These are phyloP conservation scores for Tiliacea citrago DNA, from an alignment of 2,888 invertebrate species.

Conservation along the genomic window DNA sequence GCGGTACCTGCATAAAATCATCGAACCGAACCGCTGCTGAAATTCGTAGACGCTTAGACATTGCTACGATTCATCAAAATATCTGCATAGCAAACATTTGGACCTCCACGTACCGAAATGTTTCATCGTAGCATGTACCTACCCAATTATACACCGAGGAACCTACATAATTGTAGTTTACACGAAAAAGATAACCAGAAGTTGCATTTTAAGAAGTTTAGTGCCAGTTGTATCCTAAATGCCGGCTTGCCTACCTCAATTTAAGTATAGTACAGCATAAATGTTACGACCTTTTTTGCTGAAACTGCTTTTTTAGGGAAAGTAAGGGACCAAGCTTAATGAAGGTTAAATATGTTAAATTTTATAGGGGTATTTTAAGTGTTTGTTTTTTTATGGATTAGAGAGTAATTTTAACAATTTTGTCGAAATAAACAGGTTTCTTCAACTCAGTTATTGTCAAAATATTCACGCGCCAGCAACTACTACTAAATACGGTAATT, in stretches of 20 bases:
- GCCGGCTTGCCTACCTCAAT: conserved; percentile 20
- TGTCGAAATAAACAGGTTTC: not conserved
- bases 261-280: conserved; percentile 33
- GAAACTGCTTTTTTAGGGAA: conserved; percentile 31
- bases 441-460: not conserved
- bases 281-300: conserved; percentile 45
- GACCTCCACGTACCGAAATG: not conserved
- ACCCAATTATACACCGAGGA: not conserved
- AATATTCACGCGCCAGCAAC: too few relatives aligned
- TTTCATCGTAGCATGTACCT: not conserved
- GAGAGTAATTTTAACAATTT: not conserved
- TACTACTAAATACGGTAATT: too few relatives aligned
- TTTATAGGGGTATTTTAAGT: conserved; percentile 18
- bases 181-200: not conserved
- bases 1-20: not conserved
- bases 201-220: conserved; percentile 39
- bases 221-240: conserved; percentile 30
- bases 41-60: conserved; percentile 15
- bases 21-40: not conserved
- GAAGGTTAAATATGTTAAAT: conserved; percentile 36
- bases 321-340: conserved; percentile 27
- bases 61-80: conserved; percentile 29
- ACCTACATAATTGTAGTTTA: conserved; percentile 8
- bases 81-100: conserved; percentile 17
- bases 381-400: conserved; percentile 10